Conservation (phyloP, 2,113 vertebrate species). For the Gila orcuttii region DNA sequence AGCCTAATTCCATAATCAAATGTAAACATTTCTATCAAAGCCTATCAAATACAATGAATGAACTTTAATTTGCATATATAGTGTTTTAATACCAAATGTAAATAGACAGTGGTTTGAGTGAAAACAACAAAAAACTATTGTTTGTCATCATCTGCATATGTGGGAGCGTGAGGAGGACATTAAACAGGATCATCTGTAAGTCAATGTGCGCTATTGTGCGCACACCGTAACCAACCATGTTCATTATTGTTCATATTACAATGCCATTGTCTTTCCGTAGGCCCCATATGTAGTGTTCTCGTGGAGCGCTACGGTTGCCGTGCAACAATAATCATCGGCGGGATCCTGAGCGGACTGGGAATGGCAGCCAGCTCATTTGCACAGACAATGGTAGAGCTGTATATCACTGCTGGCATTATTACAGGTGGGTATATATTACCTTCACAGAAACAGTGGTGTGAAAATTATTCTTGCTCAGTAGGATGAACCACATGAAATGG, state of each 20-base stretch:
- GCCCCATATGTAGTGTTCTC: slow-evolving; percentile 83
- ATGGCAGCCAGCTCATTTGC: slow-evolving; percentile 83
- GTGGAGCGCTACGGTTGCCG: slow-evolving; percentile 82
- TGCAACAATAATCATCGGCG: slow-evolving; percentile 77
- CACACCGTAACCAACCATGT: slow-evolving; percentile 6
- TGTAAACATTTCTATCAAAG: background rate
- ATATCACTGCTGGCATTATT: slow-evolving; percentile 79
- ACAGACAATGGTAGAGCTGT: slow-evolving; percentile 77
- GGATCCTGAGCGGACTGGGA: slow-evolving; percentile 80
- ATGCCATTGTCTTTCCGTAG: slow-evolving; percentile 63
- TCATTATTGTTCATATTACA: slow-evolving; percentile 43
- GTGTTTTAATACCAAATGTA: background rate
- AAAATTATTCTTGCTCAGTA: background rate
- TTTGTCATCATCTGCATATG: slow-evolving; percentile 43
- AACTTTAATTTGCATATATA: background rate
- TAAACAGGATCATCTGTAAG: slow-evolving; percentile 36
- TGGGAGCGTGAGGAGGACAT: background rate
- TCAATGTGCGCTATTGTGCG: slow-evolving; percentile 39
- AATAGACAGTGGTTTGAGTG: background rate
- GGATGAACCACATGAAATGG: background rate
- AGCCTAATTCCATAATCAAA: background rate
- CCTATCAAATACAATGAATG: background rate
- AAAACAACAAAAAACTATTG: background rate
- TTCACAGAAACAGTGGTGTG: background rate
- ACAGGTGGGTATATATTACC: slow-evolving; percentile 72